Percentiles rank a stretch among this genome's conserved stretches.
Conservation (phyloP, 2,113 vertebrate genomes). For the Genyomyrus donnyi region DNA sequence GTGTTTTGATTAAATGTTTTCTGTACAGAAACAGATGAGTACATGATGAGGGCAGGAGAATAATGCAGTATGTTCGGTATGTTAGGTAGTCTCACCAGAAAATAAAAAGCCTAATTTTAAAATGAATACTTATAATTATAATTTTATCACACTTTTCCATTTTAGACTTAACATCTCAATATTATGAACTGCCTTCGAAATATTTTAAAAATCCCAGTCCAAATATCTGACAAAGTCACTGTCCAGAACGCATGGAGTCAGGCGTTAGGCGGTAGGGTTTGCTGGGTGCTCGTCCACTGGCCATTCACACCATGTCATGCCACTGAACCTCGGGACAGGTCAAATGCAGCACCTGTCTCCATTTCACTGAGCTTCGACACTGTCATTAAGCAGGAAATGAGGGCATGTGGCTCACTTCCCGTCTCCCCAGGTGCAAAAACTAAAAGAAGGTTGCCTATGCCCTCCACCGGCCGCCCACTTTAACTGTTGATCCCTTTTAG, state of each 20-base stretch:
- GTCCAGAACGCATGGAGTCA: neutral
- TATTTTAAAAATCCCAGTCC: neutral
- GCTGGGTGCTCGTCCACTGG: neutral
- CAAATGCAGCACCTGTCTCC: neutral
- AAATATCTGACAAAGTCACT: neutral
- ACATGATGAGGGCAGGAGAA: neutral
- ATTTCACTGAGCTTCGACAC: neutral
- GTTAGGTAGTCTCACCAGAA: neutral
- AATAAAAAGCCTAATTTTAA: neutral
- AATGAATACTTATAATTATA: neutral
- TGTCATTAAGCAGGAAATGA: slow-evolving; percentile 9
- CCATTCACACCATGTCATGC: neutral
- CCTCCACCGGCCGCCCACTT: slow-evolving; percentile 39
- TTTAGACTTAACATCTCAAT: neutral
- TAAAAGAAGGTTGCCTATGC: slow-evolving; percentile 39
- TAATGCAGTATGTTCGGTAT: neutral
- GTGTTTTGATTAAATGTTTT: neutral
- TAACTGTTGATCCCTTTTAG: slow-evolving; percentile 27
- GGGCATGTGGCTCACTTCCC: neutral
- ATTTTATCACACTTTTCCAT: neutral
- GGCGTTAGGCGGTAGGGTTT: neutral
- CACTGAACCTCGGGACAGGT: neutral
- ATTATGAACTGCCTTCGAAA: neutral
- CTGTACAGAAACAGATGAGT: neutral
- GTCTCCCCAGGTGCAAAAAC: neutral